phyloP scores from a whole-genome alignment of 2,797 vertebrate species.

The Sarcoramphus papa region DNA sequence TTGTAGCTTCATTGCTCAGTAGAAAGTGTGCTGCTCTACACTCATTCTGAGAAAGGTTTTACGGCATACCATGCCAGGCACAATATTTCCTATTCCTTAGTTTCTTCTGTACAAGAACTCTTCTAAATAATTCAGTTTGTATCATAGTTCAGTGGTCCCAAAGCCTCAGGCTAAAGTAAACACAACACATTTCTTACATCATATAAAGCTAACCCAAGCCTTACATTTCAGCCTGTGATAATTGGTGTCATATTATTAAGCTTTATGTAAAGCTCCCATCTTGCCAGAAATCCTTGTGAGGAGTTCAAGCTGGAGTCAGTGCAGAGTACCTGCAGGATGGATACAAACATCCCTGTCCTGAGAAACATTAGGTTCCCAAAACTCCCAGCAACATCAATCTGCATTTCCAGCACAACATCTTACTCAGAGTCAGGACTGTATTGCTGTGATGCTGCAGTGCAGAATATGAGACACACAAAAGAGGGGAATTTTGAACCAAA shows the following conservation, averaged over 20 bases:
- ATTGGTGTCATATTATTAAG: slow-evolving; percentile 13
- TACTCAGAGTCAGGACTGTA: neutral
- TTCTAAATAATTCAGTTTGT: slow-evolving; percentile 9
- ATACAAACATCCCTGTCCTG: neutral
- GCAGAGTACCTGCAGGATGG: neutral
- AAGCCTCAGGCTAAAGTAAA: slow-evolving; percentile 37
- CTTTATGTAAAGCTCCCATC: neutral
- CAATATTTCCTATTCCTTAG: neutral
- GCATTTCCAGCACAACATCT: neutral
- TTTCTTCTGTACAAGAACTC: neutral
- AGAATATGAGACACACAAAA: neutral
- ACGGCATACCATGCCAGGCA: neutral
- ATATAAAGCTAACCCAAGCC: slow-evolving; percentile 24
- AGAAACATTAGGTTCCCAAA: neutral
- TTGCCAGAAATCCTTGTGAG: neutral
- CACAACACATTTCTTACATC: neutral
- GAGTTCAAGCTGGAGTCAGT: neutral
- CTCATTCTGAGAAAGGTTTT: slow-evolving; percentile 1
- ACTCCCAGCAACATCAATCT: neutral
- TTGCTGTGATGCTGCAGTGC: neutral
- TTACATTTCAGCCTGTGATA: slow-evolving; percentile 12
- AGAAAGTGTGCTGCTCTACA: neutral
- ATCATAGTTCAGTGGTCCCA: slow-evolving; percentile 13
- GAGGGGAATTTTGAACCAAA: neutral
- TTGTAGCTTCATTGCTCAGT: neutral